Base-by-base conservation (phyloP, 2,113 vertebrate species). In the Cyprinodon tularosa region DNA sequence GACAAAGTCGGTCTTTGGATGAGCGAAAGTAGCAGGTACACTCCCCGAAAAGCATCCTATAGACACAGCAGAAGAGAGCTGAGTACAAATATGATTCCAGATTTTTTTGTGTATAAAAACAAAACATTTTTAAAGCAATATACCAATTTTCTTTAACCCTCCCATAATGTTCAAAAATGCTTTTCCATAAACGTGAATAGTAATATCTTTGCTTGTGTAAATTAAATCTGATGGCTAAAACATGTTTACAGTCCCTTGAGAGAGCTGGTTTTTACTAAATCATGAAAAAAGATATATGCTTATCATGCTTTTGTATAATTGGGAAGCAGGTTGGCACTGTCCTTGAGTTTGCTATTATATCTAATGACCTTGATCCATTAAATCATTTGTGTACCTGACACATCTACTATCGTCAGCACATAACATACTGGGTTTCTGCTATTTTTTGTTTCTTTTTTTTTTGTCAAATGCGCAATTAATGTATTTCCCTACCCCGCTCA, bases 401-500 rank as follows among this genome's bases (percentile, higher is more conserved):
- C 60, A 50, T 69, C 48, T 72, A 67, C 39, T 72, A 78, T 53
- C 68, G 67, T 37, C 40, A 64, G 68, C 2, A 4, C 47, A n/a
- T 62, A 9, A 36, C n/a, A 63, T 61, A 71, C 42, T 42, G 29
- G 39, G 38, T 29, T 17, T 44, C 40, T n/a, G 22, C 67, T 81
- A 68, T 66, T 29, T 57, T 57, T n/a, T n/a, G 4, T 53, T 20
- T 53, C 17, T 71, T 53, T 53, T 74, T 17, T 39, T 74, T 3
- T 82, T 11, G 59, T 37, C 39, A 68, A 60, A 65, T 69, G 45
- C 36, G 45, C 50, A 36, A 4, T 48, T 68, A 60, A 44, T 76
- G 50, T 20, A 71, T 83, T 45, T 70, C 63, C 59, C 72, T 68
- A 71, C 70, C 63, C 36, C 37, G n/a, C 72, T 76, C 72, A 74